Base-by-base conservation (phyloP, 2,888 invertebrate species). In the Stenodera caucasica region DNA sequence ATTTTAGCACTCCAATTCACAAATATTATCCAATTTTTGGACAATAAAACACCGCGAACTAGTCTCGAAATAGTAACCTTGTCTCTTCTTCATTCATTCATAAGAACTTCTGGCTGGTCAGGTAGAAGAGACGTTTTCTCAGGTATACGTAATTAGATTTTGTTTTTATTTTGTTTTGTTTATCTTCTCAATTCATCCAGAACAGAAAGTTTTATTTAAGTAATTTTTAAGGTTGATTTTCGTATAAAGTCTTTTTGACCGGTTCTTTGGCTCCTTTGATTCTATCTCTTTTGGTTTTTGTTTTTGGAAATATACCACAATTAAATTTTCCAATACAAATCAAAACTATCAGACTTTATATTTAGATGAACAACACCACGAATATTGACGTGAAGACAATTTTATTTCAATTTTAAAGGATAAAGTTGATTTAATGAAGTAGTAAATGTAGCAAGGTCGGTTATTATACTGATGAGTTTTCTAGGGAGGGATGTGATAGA, bases 131-230 rank as follows among this genome's bases (percentile, higher is more conserved):
- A 59, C 59, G 51, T 60, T 60, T 45, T 45, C 45, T 45, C 76
- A 77, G 77, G 78, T 78, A 78, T 75, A 72, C 71, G 75, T 79
- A 79, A 79, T 79, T 78, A 78, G 71, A 26, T 26, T 75, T 79
- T 79, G 77, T 77, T 75, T 71, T 63, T 14, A 6, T 26, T 76
- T 75, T 71, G 61, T 21, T 9, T 26, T 50, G 53, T 7, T 58
- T 60, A 50, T 55, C 23, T 23, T 45, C 45, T 45, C 23, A 45
- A 60, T 61, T 55, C 58, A 52, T 57, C 58, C 55, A 56, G 58
- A 55, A 63, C 58, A 35, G 29, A 18, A 40, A 65, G 50, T 64
- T 61, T 72, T 71, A 60, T 60, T 58, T 59, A 35, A 30, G 21
- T 6, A 21, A 26, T 32, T 33, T 35, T 57, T 69, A 69, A 65